phyloP scores from a whole-genome alignment of 1,140 invertebrate species.

The Metopolophium dirhodum region DNA sequence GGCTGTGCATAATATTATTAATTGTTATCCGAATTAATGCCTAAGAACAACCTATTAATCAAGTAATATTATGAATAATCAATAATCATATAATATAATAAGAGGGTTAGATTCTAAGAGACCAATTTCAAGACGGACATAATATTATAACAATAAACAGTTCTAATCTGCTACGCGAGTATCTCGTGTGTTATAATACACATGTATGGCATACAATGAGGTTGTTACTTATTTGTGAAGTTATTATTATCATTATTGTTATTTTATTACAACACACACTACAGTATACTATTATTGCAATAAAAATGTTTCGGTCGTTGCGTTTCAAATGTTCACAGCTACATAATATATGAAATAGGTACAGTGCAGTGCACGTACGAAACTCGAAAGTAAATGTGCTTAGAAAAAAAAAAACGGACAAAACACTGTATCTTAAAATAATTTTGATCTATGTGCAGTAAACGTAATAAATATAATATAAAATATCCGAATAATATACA shows the following conservation, averaged over 20 bases:
- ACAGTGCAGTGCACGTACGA: neutral
- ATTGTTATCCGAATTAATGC: neutral
- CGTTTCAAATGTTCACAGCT: neutral
- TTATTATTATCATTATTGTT: slow-evolving; percentile 1
- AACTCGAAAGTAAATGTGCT: neutral
- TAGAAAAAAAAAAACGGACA: neutral
- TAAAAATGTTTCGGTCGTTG: slow-evolving; percentile 9
- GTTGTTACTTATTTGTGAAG: neutral
- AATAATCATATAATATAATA: neutral
- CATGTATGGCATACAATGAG: neutral
- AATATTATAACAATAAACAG: neutral
- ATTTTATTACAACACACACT: neutral
- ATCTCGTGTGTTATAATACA: neutral
- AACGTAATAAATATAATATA: slow-evolving; percentile 19
- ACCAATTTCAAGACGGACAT: neutral
- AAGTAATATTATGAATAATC: neutral
- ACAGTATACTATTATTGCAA: neutral
- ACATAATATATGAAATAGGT: neutral
- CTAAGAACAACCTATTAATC: neutral
- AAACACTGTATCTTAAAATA: neutral
- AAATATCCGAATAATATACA: neutral
- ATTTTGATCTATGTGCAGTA: slow-evolving; percentile 11
- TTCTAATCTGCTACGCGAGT: neutral
- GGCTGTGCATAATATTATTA: neutral
- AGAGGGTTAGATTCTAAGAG: neutral